These are phyloP conservation scores for Alosa alosa DNA, from an alignment of 2,113 vertebrate species.

Conservation along the genomic window DNA sequence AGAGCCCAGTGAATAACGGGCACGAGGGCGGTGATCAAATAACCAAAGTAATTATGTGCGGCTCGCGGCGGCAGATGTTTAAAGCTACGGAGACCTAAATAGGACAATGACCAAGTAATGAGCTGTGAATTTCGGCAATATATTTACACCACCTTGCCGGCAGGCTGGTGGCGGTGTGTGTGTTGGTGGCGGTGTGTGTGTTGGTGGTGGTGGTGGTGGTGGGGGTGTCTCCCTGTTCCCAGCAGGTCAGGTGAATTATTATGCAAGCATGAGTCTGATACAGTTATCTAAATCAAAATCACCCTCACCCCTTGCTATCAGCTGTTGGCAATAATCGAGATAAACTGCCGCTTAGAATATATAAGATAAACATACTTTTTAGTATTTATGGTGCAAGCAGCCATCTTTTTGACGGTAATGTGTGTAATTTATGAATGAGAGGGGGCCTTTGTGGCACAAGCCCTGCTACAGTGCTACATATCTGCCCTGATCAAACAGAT, in stretches of 20 bases:
- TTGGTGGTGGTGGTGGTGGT: background rate
- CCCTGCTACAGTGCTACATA: conserved; percentile 32
- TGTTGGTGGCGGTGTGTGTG: background rate
- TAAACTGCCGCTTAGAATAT: background rate
- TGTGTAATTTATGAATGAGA: conserved; percentile 77
- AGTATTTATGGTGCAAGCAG: background rate
- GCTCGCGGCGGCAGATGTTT: background rate
- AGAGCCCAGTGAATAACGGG: conserved; percentile 4
- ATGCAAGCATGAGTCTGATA: background rate
- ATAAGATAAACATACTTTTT: background rate
- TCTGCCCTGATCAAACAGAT: conserved; percentile 78
- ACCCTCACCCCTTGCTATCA: background rate
- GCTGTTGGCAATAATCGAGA: background rate
- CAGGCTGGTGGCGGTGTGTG: background rate
- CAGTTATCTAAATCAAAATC: conserved; percentile 1
- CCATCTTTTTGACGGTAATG: background rate
- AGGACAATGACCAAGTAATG: conserved; percentile 7
- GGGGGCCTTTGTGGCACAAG: conserved; percentile 72
- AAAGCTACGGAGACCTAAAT: background rate
- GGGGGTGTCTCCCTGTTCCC: background rate
- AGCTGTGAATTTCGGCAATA: conserved; percentile 15
- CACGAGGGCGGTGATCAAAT: background rate
- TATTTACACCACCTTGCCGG: background rate
- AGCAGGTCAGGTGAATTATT: background rate
- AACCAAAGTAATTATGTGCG: conserved; percentile 1